phyloP scores from a whole-genome alignment of 2,113 vertebrate genomes.

The Rhabdomys dilectus region DNA sequence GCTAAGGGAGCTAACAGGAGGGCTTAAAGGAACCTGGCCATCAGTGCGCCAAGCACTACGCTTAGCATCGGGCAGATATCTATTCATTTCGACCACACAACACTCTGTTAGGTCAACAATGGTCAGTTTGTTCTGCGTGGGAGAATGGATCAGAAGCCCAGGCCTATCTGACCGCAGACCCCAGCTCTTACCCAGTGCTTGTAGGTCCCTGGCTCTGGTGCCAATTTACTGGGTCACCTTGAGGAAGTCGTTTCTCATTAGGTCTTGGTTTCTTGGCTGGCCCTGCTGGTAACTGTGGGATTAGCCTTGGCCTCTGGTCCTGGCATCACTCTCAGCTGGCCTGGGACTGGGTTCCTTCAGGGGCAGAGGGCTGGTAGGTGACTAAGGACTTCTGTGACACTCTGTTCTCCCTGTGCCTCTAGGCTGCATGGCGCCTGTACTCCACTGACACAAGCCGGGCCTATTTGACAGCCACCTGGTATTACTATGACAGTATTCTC shows the following conservation, averaged over 20 bases:
- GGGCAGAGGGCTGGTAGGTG: neutral
- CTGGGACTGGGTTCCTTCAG: neutral
- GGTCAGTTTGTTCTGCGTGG: neutral
- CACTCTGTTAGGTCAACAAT: neutral
- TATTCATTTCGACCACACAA: neutral
- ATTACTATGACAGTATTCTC: conserved; percentile 98
- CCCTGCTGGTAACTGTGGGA: neutral
- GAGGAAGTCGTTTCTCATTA: neutral
- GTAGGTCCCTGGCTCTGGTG: neutral
- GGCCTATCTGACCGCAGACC: neutral
- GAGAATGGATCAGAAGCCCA: neutral
- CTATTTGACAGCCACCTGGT: conserved; percentile 98
- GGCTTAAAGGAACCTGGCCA: neutral
- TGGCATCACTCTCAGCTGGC: neutral
- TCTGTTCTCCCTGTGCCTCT: neutral
- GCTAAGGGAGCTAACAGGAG: neutral
- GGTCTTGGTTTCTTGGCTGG: neutral
- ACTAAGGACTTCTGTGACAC: neutral
- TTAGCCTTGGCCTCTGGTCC: conserved; percentile 10
- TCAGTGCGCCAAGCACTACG: neutral
- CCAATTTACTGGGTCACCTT: neutral
- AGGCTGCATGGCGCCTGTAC: conserved; percentile 99
- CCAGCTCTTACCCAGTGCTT: neutral
- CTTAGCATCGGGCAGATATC: neutral
- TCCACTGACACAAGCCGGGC: conserved; percentile 93